Evolutionary conservation across 2,113 vertebrate species (phyloP), one percentile per base, ranked within the genome.

Genomic region (Catagonus wagneri): DNA sequence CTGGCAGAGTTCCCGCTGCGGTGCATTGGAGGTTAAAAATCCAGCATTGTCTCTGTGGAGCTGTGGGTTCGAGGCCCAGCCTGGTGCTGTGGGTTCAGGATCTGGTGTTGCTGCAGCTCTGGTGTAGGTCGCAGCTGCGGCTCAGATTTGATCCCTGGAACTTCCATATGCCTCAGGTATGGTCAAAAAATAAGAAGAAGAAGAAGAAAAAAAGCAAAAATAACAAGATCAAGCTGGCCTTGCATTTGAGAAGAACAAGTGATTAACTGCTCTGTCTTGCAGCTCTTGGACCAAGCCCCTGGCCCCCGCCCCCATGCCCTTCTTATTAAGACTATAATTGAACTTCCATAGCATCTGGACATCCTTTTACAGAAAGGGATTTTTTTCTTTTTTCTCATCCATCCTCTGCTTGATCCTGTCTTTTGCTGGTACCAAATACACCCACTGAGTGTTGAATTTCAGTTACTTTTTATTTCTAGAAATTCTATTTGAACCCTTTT

Each of bases 401-500:
- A n/a, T 71, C 34, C 6, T 81, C 61, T 58, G 63, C 78, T 22
- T 74, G 83, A 69, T 52, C 89, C 13, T 89, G n/a, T 76, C 22
- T 89, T 88, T 50, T 79, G 63, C 27, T 39, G 15, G 44, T 83
- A 88, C 20, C 32, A 89, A 75, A 63, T n/a, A 69, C 2, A 1
- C 25, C 63, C 36, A 52, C 4, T 69, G 50, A 71, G 60, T 61
- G 91, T 61, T 83, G 4, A 76, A 56, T 83, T 75, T 71, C 86
- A 79, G 7, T 68, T 60, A 66, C 89, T 50, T 95, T 84, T 68
- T 87, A 61, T 76, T 92, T 85, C 56, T 91, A 79, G 7, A 93
- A 69, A 15, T 86, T 76, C 11, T 78, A 44, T 60, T 72, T 79
- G 65, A 25, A 54, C 39, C 16, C n/a, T 66, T 83, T 84, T 68